phyloP scores from a whole-genome alignment of 2,113 vertebrate species.

The Corydoras sp. region DNA sequence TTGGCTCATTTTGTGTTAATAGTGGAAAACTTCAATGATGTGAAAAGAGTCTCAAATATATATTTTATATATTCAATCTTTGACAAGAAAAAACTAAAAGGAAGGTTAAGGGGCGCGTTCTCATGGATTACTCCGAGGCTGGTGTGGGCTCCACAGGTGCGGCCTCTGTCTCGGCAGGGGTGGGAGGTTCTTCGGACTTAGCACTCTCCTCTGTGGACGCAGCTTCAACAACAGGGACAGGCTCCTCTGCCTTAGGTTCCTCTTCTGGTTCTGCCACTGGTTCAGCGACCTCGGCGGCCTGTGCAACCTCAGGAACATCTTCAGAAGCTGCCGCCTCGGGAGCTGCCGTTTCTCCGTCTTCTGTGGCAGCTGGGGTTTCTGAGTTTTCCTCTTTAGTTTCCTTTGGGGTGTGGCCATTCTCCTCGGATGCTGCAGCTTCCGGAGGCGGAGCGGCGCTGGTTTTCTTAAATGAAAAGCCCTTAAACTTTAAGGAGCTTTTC shows the following conservation, averaged over 20 bases:
- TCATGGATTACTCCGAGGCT: constrained; percentile 73
- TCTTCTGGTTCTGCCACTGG: constrained; percentile 21
- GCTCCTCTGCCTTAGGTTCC: constrained; percentile 32
- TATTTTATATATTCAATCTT: constrained; percentile 74
- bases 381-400: constrained; percentile 61
- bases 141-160: constrained; percentile 66
- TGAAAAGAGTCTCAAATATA: constrained; percentile 75
- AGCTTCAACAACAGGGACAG: constrained; percentile 50
- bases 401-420: constrained; percentile 64
- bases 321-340: neutral
- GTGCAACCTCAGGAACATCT: constrained; percentile 24
- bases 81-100: constrained; percentile 44
- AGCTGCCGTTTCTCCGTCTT: constrained; percentile 31
- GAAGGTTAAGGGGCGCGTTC: neutral
- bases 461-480: constrained; percentile 82
- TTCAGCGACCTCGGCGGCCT: constrained; percentile 23
- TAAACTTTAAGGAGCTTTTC: constrained; percentile 91
- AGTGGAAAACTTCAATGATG: constrained; percentile 64
- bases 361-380: neutral
- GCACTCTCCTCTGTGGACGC: constrained; percentile 52
- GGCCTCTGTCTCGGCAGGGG: constrained; percentile 63
- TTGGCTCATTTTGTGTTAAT: constrained; percentile 54
- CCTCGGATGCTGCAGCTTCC: constrained; percentile 56
- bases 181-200: constrained; percentile 39
- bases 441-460: constrained; percentile 63